phyloP scores from a whole-genome alignment of 2,797 vertebrate species.

The Mus spretus region DNA sequence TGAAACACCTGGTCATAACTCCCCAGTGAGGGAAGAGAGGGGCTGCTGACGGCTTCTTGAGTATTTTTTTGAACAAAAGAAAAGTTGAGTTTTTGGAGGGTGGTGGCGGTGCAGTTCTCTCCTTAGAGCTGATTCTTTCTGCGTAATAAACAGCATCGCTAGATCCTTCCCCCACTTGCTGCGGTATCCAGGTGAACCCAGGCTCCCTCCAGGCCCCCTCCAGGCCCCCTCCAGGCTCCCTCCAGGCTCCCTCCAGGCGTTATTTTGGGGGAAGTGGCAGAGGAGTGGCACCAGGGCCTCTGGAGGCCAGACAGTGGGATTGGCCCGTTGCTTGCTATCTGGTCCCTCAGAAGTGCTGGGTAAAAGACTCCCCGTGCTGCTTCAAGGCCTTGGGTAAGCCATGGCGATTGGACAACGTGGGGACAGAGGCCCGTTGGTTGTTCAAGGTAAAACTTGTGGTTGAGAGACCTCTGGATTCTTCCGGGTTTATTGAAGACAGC shows the following conservation, averaged over 20 bases:
- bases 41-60: background rate
- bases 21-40: background rate
- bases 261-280: background rate
- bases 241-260: too few relatives aligned
- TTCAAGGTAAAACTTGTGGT: background rate
- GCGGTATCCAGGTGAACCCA: background rate
- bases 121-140: conserved; percentile 8
- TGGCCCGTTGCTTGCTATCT: background rate
- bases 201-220: background rate
- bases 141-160: background rate
- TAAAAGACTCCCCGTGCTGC: background rate
- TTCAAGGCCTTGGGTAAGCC: conserved; percentile 5
- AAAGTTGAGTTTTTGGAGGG: background rate
- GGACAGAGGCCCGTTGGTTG: background rate
- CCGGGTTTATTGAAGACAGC: background rate
- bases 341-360: background rate
- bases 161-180: background rate
- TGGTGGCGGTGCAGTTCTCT: background rate
- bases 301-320: background rate
- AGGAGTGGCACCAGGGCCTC: background rate
- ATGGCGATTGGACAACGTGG: background rate
- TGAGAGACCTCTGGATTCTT: background rate
- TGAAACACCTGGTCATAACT: background rate
- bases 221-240: too few relatives aligned
- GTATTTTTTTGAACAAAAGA: background rate